phyloP scores from a whole-genome alignment of 2,113 vertebrate genomes.

The Esox niger region DNA sequence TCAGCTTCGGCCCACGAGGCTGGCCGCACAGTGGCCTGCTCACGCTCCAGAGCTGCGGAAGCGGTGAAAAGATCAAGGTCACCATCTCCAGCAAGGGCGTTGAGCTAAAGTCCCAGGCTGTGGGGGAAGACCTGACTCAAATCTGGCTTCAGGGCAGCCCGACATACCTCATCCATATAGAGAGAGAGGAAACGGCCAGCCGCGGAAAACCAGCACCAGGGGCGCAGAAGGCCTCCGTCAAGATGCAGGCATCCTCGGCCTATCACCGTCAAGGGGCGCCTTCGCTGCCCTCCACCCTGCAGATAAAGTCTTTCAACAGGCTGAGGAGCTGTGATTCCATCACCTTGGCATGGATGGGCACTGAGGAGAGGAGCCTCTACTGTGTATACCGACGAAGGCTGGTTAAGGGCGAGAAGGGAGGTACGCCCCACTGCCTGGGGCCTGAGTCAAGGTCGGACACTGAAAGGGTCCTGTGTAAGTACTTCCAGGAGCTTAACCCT shows the following conservation, averaged over 20 bases:
- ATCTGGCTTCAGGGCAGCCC: slow-evolving; percentile 81
- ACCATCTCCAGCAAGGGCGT: slow-evolving; percentile 74
- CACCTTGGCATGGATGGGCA: slow-evolving; percentile 89
- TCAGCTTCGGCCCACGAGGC: slow-evolving; percentile 76
- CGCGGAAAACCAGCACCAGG: slow-evolving; percentile 13
- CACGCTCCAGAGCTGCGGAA: slow-evolving; percentile 79
- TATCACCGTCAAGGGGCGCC: slow-evolving; percentile 79
- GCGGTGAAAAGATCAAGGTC: slow-evolving; percentile 67
- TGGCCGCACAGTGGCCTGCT: slow-evolving; percentile 81
- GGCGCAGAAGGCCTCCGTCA: slow-evolving; percentile 71
- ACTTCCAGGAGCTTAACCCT: slow-evolving; percentile 83
- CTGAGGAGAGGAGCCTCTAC: slow-evolving; percentile 84
- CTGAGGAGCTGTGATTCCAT: slow-evolving; percentile 83
- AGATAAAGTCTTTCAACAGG: slow-evolving; percentile 87
- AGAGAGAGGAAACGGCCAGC: slow-evolving; percentile 58
- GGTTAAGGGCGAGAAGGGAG: slow-evolving; percentile 25
- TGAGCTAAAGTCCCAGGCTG: slow-evolving; percentile 66
- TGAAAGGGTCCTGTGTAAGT: slow-evolving; percentile 86
- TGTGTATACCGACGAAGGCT: slow-evolving; percentile 80
- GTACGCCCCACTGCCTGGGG: slow-evolving; percentile 73
- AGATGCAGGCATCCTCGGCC: slow-evolving; percentile 79
- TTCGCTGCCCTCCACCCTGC: slow-evolving; percentile 81
- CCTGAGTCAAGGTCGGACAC: slow-evolving; percentile 79
- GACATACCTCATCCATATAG: slow-evolving; percentile 77
- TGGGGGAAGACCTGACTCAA: slow-evolving; percentile 73